Evolutionary conservation across 2,113 vertebrate genomes (phyloP), one percentile per base, ranked within the genome.

Genomic region (Zingel zingel): DNA sequence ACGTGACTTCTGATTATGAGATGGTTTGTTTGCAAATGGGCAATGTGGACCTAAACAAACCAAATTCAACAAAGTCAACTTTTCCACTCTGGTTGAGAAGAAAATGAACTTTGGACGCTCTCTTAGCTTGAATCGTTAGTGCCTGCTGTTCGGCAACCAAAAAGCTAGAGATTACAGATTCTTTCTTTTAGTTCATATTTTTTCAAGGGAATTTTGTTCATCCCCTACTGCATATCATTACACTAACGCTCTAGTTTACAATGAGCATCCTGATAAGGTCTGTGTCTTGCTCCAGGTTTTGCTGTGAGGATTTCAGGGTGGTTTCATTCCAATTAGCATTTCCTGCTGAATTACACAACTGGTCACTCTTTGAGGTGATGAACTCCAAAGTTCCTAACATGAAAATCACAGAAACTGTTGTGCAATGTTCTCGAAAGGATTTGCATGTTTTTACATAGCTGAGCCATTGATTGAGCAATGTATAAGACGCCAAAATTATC

Each of bases 21-120:
- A 36, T 66, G 12, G 33, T 83, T 74, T 70, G 70, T 67, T 85
- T 72, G 58, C 25, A 56, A 21, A 76, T 45, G 48, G 39, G 69
- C 51, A 75, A 56, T 45, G 50, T 57, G 62, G 61, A 81, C 54
- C 39, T 54, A 47, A 77, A 77, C 62, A 73, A 73, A 66, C 16
- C 65, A 59, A 74, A 81, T 33, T 15, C 16, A 50, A 45, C 50
- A 76, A 47, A 66, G 43, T 67, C 54, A 71, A 71, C 30, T 74
- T 71, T 59, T 75, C 43, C 50, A 65, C 45, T 66, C 4, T 50
- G 63, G 56, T 57, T 82, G 5, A 1, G 18, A 64, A 70, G 64
- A 64, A 58, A 48, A 63, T 30, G 1, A 62, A 48, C 47, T 9
- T 7, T 13, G 4, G 43, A 45, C 7, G 53, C 21, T 25, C 51